Percentiles rank a stretch among this genome's conserved stretches.
phyloP scores from a whole-genome alignment of 2,113 vertebrate genomes.

The Cranoglanis bouderius region DNA sequence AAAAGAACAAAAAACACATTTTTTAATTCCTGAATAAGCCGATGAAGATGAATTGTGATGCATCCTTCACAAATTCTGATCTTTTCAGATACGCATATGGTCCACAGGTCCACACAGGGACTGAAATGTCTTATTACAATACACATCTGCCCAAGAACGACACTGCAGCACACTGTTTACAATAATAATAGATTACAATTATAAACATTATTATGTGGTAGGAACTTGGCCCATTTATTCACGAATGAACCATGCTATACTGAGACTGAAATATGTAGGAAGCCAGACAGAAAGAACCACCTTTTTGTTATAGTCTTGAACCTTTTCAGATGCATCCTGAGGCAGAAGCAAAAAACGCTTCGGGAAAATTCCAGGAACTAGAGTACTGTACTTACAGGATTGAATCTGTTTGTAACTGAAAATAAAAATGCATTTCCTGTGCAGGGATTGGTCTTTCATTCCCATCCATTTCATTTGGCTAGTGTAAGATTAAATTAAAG shows the following conservation, averaged over 20 bases:
- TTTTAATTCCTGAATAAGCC: not conserved
- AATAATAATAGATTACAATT: not conserved
- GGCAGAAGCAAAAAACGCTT: not conserved
- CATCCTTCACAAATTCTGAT: not conserved
- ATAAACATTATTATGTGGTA: not conserved
- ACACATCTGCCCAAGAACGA: not conserved
- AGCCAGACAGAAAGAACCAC: not conserved
- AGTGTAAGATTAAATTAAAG: constrained; percentile 19
- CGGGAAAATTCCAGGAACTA: constrained; percentile 13
- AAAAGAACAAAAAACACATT: too few species aligned
- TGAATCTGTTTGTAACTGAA: not conserved
- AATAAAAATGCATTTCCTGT: constrained; percentile 27
- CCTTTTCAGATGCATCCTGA: not conserved
- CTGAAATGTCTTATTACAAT: not conserved
- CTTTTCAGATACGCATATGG: too few species aligned
- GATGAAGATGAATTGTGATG: not conserved
- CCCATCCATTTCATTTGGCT: not conserved
- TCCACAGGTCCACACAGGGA: not conserved
- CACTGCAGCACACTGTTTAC: not conserved
- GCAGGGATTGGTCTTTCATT: not conserved
- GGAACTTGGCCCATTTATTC: not conserved
- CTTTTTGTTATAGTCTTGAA: not conserved
- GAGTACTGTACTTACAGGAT: not conserved
- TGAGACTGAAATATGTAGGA: not conserved
- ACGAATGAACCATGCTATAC: not conserved